Evolutionary conservation across 2,113 vertebrate species (phyloP).

Genomic region (Varanus komodoensis): DNA sequence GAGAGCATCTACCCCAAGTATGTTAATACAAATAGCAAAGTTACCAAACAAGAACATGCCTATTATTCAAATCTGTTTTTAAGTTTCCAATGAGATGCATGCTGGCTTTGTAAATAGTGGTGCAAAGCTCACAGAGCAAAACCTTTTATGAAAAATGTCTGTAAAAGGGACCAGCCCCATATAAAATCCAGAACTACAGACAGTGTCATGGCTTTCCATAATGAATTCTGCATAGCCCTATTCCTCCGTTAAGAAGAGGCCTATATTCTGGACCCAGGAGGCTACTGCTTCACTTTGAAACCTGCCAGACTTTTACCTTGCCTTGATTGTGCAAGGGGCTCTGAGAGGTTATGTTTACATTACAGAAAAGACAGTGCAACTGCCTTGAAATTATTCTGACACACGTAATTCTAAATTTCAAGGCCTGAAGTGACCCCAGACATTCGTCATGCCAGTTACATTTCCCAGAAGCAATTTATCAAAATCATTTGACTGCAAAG

Average conservation of each 20-base stretch:
- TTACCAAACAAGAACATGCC: no score
- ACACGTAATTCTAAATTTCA: slow-evolving; percentile 31
- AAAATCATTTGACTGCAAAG: slow-evolving; percentile 56
- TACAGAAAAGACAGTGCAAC: slow-evolving; percentile 39
- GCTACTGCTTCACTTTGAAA: not conserved
- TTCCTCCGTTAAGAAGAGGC: accelerated
- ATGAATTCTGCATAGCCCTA: not conserved
- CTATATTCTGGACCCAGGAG: not conserved
- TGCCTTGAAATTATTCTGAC: slow-evolving; percentile 29
- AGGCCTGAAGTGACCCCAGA: slow-evolving; percentile 21
- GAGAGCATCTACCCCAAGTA: no score
- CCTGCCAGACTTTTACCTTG: not conserved
- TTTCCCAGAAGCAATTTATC: slow-evolving; percentile 63
- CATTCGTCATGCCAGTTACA: slow-evolving; percentile 40
- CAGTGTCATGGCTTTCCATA: slow-evolving; percentile 2
- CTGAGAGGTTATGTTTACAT: slow-evolving; percentile 41
- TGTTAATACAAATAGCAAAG: no score
- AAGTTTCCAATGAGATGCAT: not conserved
- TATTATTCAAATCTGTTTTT: not conserved
- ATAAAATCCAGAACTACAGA: not conserved
- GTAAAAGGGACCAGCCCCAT: not conserved
- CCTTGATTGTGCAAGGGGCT: slow-evolving; percentile 12
- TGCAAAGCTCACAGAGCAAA: not conserved
- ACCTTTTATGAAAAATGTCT: not conserved
- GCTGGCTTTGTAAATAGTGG: not conserved